Percentiles rank a stretch among this genome's conserved stretches.
These are phyloP conservation scores for Pollicipes pollicipes DNA, from an alignment of 1,140 invertebrate species.

Conservation along the genomic window DNA sequence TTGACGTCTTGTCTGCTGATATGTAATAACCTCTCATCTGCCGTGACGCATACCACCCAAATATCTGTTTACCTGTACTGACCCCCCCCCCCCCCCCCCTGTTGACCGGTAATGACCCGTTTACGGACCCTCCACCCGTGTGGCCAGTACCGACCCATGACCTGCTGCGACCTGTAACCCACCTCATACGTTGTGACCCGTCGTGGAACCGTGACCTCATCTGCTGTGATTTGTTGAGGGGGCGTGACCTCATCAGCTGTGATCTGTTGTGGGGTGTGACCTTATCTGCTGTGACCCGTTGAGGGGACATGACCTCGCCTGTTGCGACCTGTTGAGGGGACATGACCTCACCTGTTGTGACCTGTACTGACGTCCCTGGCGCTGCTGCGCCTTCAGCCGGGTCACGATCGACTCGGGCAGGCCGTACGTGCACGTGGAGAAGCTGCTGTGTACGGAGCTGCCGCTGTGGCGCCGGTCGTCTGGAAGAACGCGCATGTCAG, in stretches of 20 bases:
- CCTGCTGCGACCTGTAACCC: neutral
- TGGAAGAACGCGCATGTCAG: neutral
- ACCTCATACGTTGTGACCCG: too few species aligned
- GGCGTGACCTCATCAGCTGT: neutral
- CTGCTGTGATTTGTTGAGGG: neutral
- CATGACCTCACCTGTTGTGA: neutral
- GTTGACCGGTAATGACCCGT: too few species aligned
- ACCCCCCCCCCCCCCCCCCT: too few species aligned
- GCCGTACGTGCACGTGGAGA: neutral
- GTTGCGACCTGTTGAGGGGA: neutral
- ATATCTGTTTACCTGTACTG: too few species aligned
- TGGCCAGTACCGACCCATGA: too few species aligned
- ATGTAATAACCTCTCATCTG: too few species aligned
- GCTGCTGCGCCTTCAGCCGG: neutral
- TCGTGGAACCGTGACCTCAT: too few species aligned
- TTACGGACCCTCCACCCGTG: too few species aligned
- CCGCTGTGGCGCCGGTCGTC: neutral
- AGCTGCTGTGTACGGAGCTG: neutral
- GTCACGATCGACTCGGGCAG: neutral
- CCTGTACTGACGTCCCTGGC: neutral
- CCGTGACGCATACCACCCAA: too few species aligned
- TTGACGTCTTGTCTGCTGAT: too few species aligned
- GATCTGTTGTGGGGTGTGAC: neutral
- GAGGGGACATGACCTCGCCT: neutral
- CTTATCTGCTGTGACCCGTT: neutral